These are phyloP conservation scores for Columba livia DNA, from an alignment of 2,113 vertebrate genomes.

Conservation along the genomic window DNA sequence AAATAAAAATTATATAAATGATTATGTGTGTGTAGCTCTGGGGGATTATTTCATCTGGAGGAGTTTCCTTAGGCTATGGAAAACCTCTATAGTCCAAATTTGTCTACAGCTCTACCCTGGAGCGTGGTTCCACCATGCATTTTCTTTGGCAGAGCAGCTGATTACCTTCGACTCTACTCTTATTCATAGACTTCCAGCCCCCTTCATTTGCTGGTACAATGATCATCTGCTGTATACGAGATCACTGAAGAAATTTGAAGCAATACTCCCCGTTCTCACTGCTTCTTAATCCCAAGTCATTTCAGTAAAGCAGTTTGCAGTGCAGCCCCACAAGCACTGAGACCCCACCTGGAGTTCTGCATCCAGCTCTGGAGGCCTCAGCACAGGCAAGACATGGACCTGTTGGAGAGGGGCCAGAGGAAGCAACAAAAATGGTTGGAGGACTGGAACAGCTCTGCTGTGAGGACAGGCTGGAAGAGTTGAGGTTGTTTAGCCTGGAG, in stretches of 20 bases:
- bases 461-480: too few relatives aligned
- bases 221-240: background rate
- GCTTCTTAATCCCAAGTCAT: background rate
- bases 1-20: background rate
- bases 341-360: too few relatives aligned
- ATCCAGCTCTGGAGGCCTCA: too few relatives aligned
- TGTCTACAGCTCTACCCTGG: background rate
- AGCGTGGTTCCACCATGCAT: rapidly evolving
- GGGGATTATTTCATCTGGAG: background rate
- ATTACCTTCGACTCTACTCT: background rate
- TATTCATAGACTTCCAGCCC: too few relatives aligned
- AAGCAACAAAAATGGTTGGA: too few relatives aligned
- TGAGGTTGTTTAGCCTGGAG: too few relatives aligned
- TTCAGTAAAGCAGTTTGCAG: background rate
- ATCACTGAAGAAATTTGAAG: background rate
- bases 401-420: too few relatives aligned
- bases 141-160: background rate
- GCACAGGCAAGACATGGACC: too few relatives aligned
- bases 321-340: background rate
- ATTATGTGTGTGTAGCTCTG: background rate
- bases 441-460: too few relatives aligned
- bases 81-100: background rate
- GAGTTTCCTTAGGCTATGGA: background rate
- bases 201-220: too few relatives aligned
- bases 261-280: background rate